Evolutionary conservation across 2,113 vertebrate genomes (phyloP).

Genomic region (Odocoileus virginianus): DNA sequence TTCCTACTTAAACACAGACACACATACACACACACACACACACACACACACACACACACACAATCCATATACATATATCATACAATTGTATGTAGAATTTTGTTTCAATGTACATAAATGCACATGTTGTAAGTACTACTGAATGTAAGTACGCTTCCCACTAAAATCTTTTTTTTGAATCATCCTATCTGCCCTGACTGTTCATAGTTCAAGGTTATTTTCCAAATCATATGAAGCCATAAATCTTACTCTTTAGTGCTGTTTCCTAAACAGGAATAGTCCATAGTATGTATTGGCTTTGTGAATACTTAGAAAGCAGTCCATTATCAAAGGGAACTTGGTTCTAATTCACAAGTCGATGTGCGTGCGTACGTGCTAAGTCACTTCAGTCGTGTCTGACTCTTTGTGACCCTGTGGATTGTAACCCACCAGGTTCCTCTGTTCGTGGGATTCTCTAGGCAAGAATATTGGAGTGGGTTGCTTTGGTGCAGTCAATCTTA

Average conservation of each 20-base stretch:
- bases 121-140: neutral
- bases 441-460: neutral
- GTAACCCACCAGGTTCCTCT: neutral
- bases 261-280: slow-evolving; percentile 3
- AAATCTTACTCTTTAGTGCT: neutral
- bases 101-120: neutral
- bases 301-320: neutral
- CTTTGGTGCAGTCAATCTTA: neutral
- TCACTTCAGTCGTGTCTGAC: neutral
- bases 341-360: neutral
- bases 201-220: neutral
- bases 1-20: neutral
- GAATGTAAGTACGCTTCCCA: neutral
- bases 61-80: neutral
- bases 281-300: neutral
- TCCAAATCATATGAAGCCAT: neutral
- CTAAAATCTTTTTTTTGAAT: neutral
- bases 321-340: neutral
- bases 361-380: fast-evolving
- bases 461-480: neutral
- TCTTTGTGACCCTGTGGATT: neutral
- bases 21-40: neutral
- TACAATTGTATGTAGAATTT: neutral
- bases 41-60: neutral
- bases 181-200: neutral